Evolutionary conservation across 2,113 vertebrate genomes (phyloP).

Genomic region (Psephotus haematonotus): DNA sequence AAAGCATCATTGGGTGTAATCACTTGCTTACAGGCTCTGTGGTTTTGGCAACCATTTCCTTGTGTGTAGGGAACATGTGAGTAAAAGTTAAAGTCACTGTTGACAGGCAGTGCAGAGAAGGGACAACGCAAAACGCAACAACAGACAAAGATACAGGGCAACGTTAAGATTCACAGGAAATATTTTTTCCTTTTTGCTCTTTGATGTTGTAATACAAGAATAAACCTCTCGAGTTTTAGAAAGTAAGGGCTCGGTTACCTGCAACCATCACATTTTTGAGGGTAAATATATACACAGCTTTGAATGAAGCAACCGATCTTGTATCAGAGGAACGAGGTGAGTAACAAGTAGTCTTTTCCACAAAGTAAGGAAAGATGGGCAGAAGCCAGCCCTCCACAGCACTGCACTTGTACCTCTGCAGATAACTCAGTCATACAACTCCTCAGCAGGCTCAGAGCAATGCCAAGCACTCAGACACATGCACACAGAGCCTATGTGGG

Average conservation of each 20-base stretch:
- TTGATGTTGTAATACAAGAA: not conserved
- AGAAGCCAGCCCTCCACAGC: not conserved
- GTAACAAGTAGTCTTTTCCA: not conserved
- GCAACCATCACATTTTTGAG: not conserved
- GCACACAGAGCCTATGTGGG: not conserved
- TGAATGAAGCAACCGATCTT: not conserved
- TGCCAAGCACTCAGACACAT: not conserved
- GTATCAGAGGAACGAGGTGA: not conserved
- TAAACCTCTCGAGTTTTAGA: not conserved
- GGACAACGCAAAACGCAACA: not conserved
- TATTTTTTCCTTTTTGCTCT: not conserved
- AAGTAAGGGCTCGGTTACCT: not conserved
- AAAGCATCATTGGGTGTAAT: constrained; percentile 10
- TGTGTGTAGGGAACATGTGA: not conserved
- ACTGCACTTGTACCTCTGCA: not conserved
- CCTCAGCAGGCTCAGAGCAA: not conserved
- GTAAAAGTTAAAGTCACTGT: not conserved
- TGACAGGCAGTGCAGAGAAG: not conserved
- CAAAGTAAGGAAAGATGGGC: not conserved
- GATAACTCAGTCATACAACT: not conserved
- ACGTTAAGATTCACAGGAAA: not conserved
- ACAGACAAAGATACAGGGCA: not conserved
- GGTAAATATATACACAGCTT: not conserved
- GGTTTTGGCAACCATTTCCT: constrained; percentile 62
- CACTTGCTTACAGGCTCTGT: not conserved